phyloP scores from a whole-genome alignment of 2,797 vertebrate species.

The Lutjanus argentimaculatus region DNA sequence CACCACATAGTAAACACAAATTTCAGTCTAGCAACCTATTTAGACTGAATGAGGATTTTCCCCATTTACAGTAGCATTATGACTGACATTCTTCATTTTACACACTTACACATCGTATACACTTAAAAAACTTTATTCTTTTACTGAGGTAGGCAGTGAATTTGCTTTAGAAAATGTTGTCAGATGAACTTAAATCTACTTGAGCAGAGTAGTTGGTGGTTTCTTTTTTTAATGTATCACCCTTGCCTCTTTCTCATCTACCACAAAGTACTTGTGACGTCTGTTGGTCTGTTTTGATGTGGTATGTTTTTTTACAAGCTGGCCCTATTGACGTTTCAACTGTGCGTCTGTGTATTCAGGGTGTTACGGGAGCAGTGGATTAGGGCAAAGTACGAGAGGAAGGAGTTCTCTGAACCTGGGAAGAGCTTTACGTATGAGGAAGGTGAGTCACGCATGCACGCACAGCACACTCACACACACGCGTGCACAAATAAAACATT shows the following conservation, averaged over 20 bases:
- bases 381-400: constrained; percentile 91
- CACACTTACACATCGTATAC: neutral
- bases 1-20: too few species aligned
- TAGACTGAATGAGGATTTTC: neutral
- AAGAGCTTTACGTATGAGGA: constrained; percentile 83
- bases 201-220: neutral
- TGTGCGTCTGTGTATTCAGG: constrained; percentile 71
- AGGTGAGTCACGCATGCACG: constrained; percentile 74
- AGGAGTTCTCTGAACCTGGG: constrained; percentile 85
- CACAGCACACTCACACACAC: neutral
- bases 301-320: neutral
- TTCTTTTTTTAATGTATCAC: neutral
- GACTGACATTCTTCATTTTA: too few species aligned
- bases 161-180: neutral
- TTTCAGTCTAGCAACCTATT: neutral
- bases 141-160: neutral
- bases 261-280: neutral
- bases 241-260: neutral
- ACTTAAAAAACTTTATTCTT: neutral
- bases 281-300: neutral
- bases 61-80: neutral
- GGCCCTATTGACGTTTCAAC: neutral
- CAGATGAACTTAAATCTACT: neutral
- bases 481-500: neutral
- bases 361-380: constrained; percentile 94